A percentile compares a stretch with the other conserved stretches of the same genome.
Evolutionary conservation across 2,888 invertebrate species (phyloP).

Genomic region (Pocota personata): DNA sequence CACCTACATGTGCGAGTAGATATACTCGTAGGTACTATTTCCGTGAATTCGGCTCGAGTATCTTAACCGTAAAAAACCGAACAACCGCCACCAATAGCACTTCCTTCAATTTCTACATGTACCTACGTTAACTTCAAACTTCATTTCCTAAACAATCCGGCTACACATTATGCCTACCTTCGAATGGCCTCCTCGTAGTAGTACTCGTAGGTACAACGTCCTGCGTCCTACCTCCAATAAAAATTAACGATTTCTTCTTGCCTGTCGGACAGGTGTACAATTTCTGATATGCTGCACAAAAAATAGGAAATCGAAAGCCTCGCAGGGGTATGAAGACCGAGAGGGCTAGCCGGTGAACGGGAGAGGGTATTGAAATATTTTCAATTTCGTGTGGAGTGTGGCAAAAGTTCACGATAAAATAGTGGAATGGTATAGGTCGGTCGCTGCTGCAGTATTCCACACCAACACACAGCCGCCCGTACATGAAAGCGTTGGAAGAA

Average conservation of each 20-base stretch:
- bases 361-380: slow-evolving; percentile 60
- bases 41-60: slow-evolving; percentile 16
- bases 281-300: slow-evolving; percentile 67
- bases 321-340: neutral
- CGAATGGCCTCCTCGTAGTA: slow-evolving; percentile 49
- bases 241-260: slow-evolving; percentile 71
- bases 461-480: slow-evolving; percentile 24
- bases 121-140: slow-evolving; percentile 63
- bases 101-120: slow-evolving; percentile 41
- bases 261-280: slow-evolving; percentile 70
- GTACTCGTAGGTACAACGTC: slow-evolving; percentile 37
- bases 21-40: neutral
- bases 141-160: slow-evolving; percentile 68
- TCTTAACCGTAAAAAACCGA: slow-evolving; percentile 27
- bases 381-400: slow-evolving; percentile 64
- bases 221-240: slow-evolving; percentile 63
- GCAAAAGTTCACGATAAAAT: slow-evolving; percentile 57
- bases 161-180: slow-evolving; percentile 68
- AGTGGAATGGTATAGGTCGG: slow-evolving; percentile 19
- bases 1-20: neutral
- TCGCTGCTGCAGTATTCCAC: slow-evolving; percentile 66
- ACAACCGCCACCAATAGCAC: slow-evolving; percentile 22
- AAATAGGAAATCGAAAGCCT: slow-evolving; percentile 50
- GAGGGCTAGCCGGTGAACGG: slow-evolving; percentile 32
- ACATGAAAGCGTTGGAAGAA: slow-evolving; percentile 44